These are phyloP conservation scores for Anarhynchus alexandrinus DNA, from an alignment of 2,113 vertebrate genomes.

Conservation along the genomic window DNA sequence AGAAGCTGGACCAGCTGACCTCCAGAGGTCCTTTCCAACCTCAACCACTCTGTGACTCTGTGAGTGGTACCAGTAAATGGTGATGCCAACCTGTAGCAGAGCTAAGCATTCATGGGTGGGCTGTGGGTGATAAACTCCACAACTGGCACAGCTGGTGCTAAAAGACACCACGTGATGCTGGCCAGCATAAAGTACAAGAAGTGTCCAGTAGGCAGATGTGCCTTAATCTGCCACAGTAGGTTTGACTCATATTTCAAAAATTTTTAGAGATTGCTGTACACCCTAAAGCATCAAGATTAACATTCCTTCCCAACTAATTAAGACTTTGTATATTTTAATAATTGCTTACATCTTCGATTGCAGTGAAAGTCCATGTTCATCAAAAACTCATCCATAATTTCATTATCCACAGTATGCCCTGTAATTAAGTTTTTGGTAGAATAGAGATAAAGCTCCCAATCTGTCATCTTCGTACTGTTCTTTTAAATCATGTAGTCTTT, in stretches of 20 bases:
- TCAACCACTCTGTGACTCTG: background rate
- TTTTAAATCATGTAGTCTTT: background rate
- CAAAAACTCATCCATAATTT: background rate
- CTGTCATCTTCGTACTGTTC: background rate
- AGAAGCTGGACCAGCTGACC: background rate
- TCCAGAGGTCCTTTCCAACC: background rate
- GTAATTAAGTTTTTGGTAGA: constrained; percentile 3
- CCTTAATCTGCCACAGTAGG: background rate
- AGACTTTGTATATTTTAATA: background rate
- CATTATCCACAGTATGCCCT: background rate
- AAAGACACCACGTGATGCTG: background rate
- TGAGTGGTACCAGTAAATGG: background rate
- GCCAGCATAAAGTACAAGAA: background rate
- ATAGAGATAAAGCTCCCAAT: background rate
- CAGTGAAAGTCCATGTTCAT: background rate
- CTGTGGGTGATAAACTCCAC: background rate
- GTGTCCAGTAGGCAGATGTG: background rate
- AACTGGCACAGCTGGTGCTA: background rate
- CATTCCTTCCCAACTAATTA: constrained; percentile 5
- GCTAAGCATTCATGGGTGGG: background rate
- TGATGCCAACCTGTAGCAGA: background rate
- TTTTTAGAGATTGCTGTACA: background rate
- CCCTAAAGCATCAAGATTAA: background rate
- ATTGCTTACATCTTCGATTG: background rate
- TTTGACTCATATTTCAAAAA: background rate